phyloP scores from a whole-genome alignment of 1,140 invertebrate species.

The Ips nitidus region DNA sequence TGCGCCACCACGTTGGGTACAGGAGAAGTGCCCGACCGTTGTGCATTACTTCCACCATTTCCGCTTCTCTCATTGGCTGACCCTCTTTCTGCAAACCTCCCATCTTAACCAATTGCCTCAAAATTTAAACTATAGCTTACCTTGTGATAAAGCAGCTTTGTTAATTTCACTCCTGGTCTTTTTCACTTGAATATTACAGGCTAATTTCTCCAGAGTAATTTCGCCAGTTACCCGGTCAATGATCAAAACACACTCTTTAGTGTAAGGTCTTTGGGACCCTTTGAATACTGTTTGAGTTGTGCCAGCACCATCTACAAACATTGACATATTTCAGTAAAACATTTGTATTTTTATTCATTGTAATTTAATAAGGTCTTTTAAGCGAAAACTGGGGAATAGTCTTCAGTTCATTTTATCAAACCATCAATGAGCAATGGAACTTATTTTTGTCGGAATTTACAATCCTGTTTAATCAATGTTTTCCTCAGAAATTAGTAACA shows the following conservation, averaged over 20 bases:
- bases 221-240: conserved; percentile 89
- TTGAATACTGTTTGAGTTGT: conserved; percentile 90
- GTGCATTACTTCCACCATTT: conserved; percentile 36
- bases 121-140: conserved; percentile 17
- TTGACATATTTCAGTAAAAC: background rate
- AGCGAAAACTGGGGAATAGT: no score
- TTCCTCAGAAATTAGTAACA: no score
- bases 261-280: conserved; percentile 85
- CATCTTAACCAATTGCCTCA: background rate
- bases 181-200: conserved; percentile 90
- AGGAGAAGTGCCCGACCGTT: conserved; percentile 48
- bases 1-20: conserved; percentile 53
- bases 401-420: no score
- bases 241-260: conserved; percentile 92
- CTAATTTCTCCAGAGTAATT: conserved; percentile 88
- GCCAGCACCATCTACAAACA: conserved; percentile 72
- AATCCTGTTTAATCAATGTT: no score
- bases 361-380: conserved; percentile 2
- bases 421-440: no score
- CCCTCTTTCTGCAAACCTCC: conserved; percentile 13
- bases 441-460: no score
- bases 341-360: background rate
- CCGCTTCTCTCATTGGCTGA: conserved; percentile 31
- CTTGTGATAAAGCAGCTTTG: conserved; percentile 49
- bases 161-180: conserved; percentile 76